Evolutionary conservation across 2,888 invertebrate genomes (phyloP), one percentile per base, ranked within the genome.

Genomic region (Danaus chrysippus): DNA sequence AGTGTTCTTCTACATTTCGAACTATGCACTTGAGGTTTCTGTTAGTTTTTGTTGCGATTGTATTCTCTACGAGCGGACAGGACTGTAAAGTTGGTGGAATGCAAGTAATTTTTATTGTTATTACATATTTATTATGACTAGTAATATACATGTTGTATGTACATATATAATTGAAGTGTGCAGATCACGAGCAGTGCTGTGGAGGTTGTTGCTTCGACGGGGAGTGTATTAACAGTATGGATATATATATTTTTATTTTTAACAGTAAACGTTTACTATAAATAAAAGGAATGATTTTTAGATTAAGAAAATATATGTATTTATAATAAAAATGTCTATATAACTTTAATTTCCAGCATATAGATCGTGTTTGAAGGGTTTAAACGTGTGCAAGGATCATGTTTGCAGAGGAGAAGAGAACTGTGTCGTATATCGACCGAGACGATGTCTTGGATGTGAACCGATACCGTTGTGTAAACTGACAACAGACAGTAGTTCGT

Each of bases 141-240:
- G n/a, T 8, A 34, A 0, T 34, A 34, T 34, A 34, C 23, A 1
- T 34, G 6, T 34, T 34, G 23, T 34, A n/a, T 53, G 61, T 69
- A 11, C 1, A 46, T 46, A 0, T n/a, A 46, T 63, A 19, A 59
- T 81, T 83, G 8, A 76, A 92, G 92, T 92, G 92, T 65, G 74
- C 71, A 1, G 90, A 91, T 67, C 84, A 91, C 60, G 89, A 87
- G 59, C 87, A 91, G 62, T 93, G 93, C 67, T 93, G 93, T 68
- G 93, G 93, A 1, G 93, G 93, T 0, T 93, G 93, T 72, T 93
- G 93, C 65, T 84, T 91, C 60, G 73, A 79, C 42, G 88, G 87
- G 63, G 78, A 82, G 60, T 93, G 93, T 68, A 82, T 90, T 61
- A 91, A 92, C 60, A 92, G 93, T 93, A 78, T 87, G 92, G 8